A percentile compares a stretch with the other conserved stretches of the same genome.
Evolutionary conservation across 2,888 invertebrate species (phyloP).

Genomic region (Diploptera punctata): DNA sequence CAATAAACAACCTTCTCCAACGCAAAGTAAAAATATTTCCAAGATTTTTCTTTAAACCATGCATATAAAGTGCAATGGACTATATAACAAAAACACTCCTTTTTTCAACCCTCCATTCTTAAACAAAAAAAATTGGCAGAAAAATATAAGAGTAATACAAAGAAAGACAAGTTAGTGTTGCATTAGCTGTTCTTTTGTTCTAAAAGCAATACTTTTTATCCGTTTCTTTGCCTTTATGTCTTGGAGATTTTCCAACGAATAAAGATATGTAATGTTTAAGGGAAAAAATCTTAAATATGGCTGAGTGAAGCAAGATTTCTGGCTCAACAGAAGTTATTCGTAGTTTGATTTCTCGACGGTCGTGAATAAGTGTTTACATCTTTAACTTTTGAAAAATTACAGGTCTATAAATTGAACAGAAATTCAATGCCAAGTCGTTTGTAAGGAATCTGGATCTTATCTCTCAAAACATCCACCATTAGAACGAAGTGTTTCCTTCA

Average conservation of each 20-base stretch:
- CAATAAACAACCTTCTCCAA: constrained; percentile 6
- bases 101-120: not conserved
- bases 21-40: constrained; percentile 18
- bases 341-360: not conserved
- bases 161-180: not conserved
- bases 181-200: constrained; percentile 5
- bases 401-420: too few relatives aligned
- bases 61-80: constrained; percentile 9
- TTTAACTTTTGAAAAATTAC: too few relatives aligned
- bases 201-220: not conserved
- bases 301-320: not conserved
- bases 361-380: too few relatives aligned
- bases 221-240: not conserved
- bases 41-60: constrained; percentile 15
- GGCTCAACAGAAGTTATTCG: not conserved
- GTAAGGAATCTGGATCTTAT: too few relatives aligned
- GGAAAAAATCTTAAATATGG: not conserved
- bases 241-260: not conserved
- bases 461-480: too few relatives aligned
- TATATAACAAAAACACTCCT: constrained; percentile 1
- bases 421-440: not conserved
- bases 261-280: not conserved
- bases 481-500: too few relatives aligned
- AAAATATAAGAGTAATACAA: not conserved
- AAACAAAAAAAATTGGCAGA: constrained; percentile 10